phyloP scores from a whole-genome alignment of 2,797 vertebrate genomes.

The Bucorvus abyssinicus region DNA sequence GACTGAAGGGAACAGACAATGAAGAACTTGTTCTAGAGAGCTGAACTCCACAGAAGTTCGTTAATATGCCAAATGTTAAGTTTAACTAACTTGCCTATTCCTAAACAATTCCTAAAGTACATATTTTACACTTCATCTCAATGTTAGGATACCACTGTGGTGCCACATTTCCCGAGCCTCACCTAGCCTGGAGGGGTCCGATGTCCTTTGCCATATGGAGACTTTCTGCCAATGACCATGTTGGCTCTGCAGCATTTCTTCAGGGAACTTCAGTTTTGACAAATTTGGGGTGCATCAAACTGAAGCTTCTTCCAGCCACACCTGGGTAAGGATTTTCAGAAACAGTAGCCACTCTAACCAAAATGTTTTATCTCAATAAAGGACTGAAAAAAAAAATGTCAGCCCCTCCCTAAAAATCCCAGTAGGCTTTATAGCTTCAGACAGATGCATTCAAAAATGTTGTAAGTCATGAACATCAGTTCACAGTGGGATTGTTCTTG shows the following conservation, averaged over 20 bases:
- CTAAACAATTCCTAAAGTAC: background rate
- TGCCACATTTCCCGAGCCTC: background rate
- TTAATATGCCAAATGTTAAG: background rate
- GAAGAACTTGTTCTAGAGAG: background rate
- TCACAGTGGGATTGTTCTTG: background rate
- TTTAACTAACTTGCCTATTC: background rate
- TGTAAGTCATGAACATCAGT: background rate
- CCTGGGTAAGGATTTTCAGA: background rate
- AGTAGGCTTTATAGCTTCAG: background rate
- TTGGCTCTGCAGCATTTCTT: background rate
- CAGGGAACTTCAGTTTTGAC: background rate
- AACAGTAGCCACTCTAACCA: background rate
- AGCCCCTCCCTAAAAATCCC: background rate
- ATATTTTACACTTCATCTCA: background rate
- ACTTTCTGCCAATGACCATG: background rate
- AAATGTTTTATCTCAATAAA: background rate
- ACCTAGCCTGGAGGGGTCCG: rapidly evolving
- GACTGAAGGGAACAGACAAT: background rate
- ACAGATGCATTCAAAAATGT: background rate
- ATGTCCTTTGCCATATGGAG: rapidly evolving
- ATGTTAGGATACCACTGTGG: background rate
- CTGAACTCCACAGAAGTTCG: background rate
- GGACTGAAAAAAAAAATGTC: background rate
- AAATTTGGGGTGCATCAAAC: background rate
- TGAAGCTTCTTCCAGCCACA: background rate